These are phyloP conservation scores for Alligator sinensis DNA, from an alignment of 2,113 vertebrate genomes.

Conservation along the genomic window DNA sequence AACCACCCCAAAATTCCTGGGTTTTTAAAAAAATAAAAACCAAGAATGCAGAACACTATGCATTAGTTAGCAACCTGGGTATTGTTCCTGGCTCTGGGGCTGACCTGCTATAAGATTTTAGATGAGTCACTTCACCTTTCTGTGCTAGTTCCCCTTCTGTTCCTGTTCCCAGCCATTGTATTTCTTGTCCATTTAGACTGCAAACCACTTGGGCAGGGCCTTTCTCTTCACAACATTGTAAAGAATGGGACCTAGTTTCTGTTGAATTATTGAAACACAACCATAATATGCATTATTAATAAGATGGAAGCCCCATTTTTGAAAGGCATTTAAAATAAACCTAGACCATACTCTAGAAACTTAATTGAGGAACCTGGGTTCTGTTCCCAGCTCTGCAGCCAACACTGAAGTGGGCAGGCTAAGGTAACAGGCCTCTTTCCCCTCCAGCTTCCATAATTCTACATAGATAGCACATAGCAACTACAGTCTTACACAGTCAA, in stretches of 20 bases:
- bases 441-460: background rate
- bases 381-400: no score
- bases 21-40: no score
- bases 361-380: no score
- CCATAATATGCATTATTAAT: background rate
- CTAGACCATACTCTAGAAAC: background rate
- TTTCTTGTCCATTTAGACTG: background rate
- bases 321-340: background rate
- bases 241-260: background rate
- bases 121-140: background rate
- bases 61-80: background rate
- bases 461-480: background rate
- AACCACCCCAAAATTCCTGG: no score
- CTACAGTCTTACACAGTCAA: background rate
- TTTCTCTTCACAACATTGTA: background rate
- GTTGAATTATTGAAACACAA: background rate
- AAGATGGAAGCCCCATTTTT: background rate
- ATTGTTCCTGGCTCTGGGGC: rapidly evolving
- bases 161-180: background rate
- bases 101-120: background rate
- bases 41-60: no score
- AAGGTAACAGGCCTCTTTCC: rapidly evolving
- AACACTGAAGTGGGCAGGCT: background rate
- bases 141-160: background rate
- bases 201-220: background rate